A percentile compares a stretch with the other conserved stretches of the same genome.
Evolutionary conservation across 2,113 vertebrate genomes (phyloP).

Genomic region (Apus apus): DNA sequence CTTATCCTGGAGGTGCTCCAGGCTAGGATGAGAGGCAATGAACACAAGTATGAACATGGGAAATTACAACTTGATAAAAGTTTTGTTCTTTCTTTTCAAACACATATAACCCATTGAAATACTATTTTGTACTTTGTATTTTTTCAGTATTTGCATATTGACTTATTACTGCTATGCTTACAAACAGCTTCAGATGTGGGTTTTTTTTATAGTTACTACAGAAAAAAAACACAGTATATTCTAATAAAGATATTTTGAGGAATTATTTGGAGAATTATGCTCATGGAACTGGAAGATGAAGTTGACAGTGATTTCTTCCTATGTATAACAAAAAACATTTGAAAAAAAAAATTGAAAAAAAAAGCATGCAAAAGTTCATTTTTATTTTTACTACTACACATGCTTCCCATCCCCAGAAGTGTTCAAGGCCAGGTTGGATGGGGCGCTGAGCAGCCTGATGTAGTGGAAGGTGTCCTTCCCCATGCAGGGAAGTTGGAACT

Average conservation of each 20-base stretch:
- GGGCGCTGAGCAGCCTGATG: too few species aligned
- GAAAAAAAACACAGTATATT: background rate
- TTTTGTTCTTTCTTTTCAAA: background rate
- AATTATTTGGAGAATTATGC: background rate
- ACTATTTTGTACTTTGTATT: background rate
- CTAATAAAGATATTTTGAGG: background rate
- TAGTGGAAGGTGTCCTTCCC: too few species aligned
- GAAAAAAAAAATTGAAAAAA: background rate
- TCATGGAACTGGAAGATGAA: background rate
- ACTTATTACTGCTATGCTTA: background rate
- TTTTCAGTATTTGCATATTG: background rate
- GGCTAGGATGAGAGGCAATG: background rate
- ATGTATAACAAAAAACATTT: background rate
- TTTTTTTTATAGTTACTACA: background rate
- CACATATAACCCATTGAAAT: background rate
- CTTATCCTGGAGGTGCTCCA: background rate
- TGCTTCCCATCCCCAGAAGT: too few species aligned
- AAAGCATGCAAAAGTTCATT: background rate
- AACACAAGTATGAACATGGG: accelerated
- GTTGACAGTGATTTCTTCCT: background rate
- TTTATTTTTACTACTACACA: background rate
- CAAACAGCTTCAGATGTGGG: background rate
- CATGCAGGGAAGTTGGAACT: too few species aligned
- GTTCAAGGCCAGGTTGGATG: too few species aligned
- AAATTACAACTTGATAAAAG: background rate